phyloP scores from a whole-genome alignment of 2,888 invertebrate species.

The Melangyna quadrimaculata region DNA sequence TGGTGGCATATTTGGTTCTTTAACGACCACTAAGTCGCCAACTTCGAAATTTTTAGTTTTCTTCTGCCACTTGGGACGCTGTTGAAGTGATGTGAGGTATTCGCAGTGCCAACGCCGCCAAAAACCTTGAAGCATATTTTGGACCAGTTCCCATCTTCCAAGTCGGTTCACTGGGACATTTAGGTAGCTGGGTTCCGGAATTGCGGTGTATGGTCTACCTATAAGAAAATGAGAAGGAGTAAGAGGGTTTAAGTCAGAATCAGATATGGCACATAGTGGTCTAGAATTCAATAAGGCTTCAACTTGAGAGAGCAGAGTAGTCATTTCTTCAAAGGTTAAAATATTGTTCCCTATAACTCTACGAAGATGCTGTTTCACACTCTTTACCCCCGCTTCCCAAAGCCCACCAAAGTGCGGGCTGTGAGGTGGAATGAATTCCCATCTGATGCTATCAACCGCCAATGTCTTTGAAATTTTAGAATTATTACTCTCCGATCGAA shows the following conservation, averaged over 20 bases:
- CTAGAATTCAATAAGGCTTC: not conserved
- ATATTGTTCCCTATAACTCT: not conserved
- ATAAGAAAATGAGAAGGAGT: conserved; percentile 22
- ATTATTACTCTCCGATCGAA: not conserved
- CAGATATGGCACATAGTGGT: not conserved
- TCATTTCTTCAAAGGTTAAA: not conserved
- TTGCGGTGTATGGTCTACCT: conserved; percentile 10
- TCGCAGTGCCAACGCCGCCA: conserved; percentile 9
- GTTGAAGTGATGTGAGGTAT: conserved; percentile 23
- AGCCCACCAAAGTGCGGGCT: not conserved
- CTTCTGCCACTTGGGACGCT: conserved; percentile 27
- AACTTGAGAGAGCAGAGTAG: not conserved
- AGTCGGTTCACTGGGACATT: not conserved
- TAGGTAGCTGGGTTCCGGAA: not conserved
- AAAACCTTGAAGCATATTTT: not conserved
- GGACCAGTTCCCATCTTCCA: conserved; percentile 12
- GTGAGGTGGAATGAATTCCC: not conserved
- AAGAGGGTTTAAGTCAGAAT: not conserved
- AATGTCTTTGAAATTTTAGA: not conserved
- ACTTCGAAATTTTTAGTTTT: not conserved
- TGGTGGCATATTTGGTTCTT: conserved; percentile 20
- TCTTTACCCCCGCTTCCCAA: not conserved
- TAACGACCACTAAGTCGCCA: conserved; percentile 12
- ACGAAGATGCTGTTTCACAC: not conserved
- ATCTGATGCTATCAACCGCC: not conserved